phyloP scores from a whole-genome alignment of 2,113 vertebrate species.

The Gopherus flavomarginatus region DNA sequence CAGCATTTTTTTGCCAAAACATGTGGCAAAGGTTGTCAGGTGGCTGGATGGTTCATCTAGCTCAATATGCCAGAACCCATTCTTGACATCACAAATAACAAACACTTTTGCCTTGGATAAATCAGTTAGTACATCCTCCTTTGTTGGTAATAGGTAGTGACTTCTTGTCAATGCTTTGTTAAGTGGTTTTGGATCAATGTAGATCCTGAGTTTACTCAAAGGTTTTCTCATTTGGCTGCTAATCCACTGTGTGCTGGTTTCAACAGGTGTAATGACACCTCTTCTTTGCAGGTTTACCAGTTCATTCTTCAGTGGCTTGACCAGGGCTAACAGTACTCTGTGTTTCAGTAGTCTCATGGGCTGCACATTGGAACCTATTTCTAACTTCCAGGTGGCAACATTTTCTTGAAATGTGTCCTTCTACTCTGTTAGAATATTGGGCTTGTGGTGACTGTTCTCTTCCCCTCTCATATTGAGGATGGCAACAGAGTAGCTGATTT shows the following conservation, averaged over 20 bases:
- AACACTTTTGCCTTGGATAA: too few species aligned
- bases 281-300: neutral
- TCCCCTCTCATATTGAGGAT: neutral
- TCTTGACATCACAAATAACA: too few species aligned
- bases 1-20: too few species aligned
- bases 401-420: neutral
- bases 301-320: neutral
- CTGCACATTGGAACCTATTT: neutral
- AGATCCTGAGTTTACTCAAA: neutral
- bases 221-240: neutral
- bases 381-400: neutral
- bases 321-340: neutral
- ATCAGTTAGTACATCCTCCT: too few species aligned
- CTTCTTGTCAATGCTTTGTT: neutral
- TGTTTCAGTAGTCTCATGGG: neutral
- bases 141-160: too few species aligned
- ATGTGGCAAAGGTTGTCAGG: too few species aligned
- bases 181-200: neutral
- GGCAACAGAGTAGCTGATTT: neutral
- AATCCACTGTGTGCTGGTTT: neutral
- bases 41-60: too few species aligned
- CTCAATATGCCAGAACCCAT: too few species aligned
- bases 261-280: neutral
- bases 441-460: neutral
- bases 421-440: neutral